These are phyloP conservation scores for Drosophila ercepeae DNA, from an alignment of 1,140 invertebrate species.

Conservation along the genomic window DNA sequence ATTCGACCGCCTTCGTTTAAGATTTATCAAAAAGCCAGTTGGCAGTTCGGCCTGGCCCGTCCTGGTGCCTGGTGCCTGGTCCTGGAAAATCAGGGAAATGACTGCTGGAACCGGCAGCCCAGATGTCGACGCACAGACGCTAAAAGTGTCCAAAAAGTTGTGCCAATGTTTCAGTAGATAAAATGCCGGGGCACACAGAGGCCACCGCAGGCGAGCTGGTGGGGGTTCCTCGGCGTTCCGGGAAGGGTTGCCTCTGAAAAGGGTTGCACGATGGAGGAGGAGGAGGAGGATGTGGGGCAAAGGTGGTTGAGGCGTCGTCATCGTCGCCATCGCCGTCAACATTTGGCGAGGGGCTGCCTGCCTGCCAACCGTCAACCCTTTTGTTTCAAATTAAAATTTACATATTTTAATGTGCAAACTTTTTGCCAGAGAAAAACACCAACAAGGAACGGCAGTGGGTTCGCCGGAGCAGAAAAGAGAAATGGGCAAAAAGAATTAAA, in stretches of 20 bases:
- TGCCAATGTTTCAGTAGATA: slow-evolving; percentile 76
- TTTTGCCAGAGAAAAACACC: slow-evolving; percentile 54
- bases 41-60: slow-evolving; percentile 9
- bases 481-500: slow-evolving; percentile 73
- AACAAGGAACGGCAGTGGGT: slow-evolving; percentile 15
- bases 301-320: slow-evolving; percentile 50
- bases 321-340: slow-evolving; percentile 57
- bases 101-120: slow-evolving; percentile 24
- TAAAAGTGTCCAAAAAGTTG: slow-evolving; percentile 73
- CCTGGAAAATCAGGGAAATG: slow-evolving; percentile 18
- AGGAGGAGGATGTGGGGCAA: not conserved
- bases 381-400: slow-evolving; percentile 83
- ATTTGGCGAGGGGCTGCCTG: slow-evolving; percentile 18
- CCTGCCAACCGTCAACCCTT: slow-evolving; percentile 73
- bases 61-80: too few relatives aligned
- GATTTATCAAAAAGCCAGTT: slow-evolving; percentile 41
- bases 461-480: slow-evolving; percentile 45
- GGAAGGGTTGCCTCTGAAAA: not conserved
- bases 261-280: not conserved
- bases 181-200: slow-evolving; percentile 51
- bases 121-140: slow-evolving; percentile 49
- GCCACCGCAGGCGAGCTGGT: slow-evolving; percentile 2
- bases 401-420: slow-evolving; percentile 83
- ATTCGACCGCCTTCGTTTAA: slow-evolving; percentile 21
- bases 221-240: too few relatives aligned